Conservation (phyloP, 2,797 vertebrate genomes). For the Euthynnus affinis region DNA sequence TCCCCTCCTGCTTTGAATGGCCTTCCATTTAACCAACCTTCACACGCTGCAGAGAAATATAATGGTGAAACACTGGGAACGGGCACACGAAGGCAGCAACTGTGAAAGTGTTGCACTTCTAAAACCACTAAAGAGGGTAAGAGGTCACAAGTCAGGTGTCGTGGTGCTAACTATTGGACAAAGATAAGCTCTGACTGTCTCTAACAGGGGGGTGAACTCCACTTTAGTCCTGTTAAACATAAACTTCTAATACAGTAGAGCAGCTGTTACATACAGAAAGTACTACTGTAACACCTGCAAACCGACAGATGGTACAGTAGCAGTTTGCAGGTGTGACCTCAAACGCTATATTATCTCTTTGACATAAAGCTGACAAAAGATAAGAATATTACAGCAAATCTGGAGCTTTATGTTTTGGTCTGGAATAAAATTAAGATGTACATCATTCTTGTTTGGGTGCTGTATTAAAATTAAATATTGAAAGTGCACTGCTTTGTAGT, state of each 20-base stretch:
- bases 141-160: not conserved
- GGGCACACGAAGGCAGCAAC: constrained; percentile 3
- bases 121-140: not conserved
- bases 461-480: constrained; percentile 33
- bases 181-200: not conserved
- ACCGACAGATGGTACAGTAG: constrained; percentile 42
- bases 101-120: not conserved
- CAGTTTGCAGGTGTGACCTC: constrained; percentile 52
- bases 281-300: constrained; percentile 33
- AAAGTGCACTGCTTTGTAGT: constrained; percentile 20
- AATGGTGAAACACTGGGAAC: not conserved
- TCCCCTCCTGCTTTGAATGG: not conserved
- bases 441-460: constrained; percentile 54
- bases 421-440: constrained; percentile 20
- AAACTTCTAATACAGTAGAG: not conserved
- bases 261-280: constrained; percentile 25
- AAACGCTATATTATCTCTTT: constrained; percentile 23
- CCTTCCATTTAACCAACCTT: constrained; percentile 20
- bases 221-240: not conserved
- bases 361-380: constrained; percentile 37
- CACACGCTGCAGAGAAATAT: not conserved
- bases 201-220: not conserved
- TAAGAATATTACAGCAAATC: not conserved
- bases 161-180: not conserved
- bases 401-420: constrained; percentile 52